Evolutionary conservation across 2,888 invertebrate genomes (phyloP), one percentile per base, ranked within the genome.

Genomic region (Gasteruption jaculator): DNA sequence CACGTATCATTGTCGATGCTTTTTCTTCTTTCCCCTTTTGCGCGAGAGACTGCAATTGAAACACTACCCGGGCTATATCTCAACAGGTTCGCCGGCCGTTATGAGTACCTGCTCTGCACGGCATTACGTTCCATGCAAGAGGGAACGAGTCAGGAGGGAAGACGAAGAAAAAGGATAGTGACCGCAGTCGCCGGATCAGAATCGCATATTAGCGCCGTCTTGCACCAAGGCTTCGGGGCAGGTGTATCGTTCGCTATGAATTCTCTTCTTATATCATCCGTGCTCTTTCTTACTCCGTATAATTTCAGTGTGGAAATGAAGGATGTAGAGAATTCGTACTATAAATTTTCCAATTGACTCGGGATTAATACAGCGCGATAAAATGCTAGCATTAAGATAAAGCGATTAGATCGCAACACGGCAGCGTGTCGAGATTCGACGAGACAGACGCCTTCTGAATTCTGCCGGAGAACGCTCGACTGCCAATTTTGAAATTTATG

Each of bases 1-100:
- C 43, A 55, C 58, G 60, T 61, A 63, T 63, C 62, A 63, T 61
- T 60, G 61, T 57, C 56, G 60, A 57, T 50, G 60, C 55, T 58
- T 45, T n/a, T n/a, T n/a, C n/a, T n/a, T n/a, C n/a, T n/a, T n/a
- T n/a, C n/a, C n/a, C n/a, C n/a, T n/a, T n/a, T n/a, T n/a, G n/a
- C n/a, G n/a, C 45, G 45, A 53, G 52, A 43, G 46, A 46, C 46
- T 47, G 59, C 65, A 61, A 68, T 68, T 67, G 67, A 69, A 69
- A 68, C 65, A 68, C 66, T 66, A 65, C 60, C 66, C 60, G 61
- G 64, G 65, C 67, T 61, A 66, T 67, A 68, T 63, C 63, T 69
- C 67, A 68, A 58, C 65, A 58, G 63, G 63, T 60, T 14, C 60
- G 59, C 55, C 15, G 56, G 60, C 61, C 63, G 65, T 67, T 67